Conservation (phyloP, 2,113 vertebrate species). For the Puffinus mauretanicus region DNA sequence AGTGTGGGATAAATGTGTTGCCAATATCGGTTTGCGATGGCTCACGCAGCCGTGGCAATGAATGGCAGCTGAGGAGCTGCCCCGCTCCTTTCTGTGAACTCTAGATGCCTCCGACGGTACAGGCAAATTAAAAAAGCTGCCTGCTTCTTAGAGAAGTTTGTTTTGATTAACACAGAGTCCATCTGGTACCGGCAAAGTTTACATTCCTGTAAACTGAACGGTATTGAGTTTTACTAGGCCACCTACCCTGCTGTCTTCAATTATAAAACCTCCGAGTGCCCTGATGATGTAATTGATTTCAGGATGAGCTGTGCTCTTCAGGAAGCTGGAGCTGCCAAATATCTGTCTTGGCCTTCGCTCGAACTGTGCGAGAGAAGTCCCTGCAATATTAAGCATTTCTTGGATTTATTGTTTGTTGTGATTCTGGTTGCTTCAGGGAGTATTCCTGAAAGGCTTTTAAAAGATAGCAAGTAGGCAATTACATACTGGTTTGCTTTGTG, state of each 20-base stretch:
- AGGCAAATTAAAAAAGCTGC: not conserved
- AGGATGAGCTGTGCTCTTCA: conserved; percentile 19
- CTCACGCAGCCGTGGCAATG: not conserved
- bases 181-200: conserved; percentile 17
- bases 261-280: not conserved
- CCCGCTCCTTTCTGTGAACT: not conserved
- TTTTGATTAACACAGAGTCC: conserved; percentile 38
- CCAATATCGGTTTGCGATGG: accelerated
- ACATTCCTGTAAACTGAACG: not conserved
- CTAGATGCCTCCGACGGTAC: not conserved
- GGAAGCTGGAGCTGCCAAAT: conserved; percentile 38
- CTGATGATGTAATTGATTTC: conserved; percentile 19
- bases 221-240: conserved; percentile 44
- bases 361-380: not conserved
- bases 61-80: not conserved
- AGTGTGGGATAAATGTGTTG: not conserved
- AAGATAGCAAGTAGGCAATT: conserved; percentile 20
- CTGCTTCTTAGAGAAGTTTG: conserved; percentile 8
- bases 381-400: not conserved
- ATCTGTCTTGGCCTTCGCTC: conserved; percentile 3
- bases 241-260: conserved; percentile 27
- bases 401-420: conserved; percentile 21
- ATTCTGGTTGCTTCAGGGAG: conserved; percentile 13
- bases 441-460: conserved; percentile 21
- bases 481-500: not conserved